phyloP scores from a whole-genome alignment of 2,113 vertebrate species.

The Chroicocephalus ridibundus region DNA sequence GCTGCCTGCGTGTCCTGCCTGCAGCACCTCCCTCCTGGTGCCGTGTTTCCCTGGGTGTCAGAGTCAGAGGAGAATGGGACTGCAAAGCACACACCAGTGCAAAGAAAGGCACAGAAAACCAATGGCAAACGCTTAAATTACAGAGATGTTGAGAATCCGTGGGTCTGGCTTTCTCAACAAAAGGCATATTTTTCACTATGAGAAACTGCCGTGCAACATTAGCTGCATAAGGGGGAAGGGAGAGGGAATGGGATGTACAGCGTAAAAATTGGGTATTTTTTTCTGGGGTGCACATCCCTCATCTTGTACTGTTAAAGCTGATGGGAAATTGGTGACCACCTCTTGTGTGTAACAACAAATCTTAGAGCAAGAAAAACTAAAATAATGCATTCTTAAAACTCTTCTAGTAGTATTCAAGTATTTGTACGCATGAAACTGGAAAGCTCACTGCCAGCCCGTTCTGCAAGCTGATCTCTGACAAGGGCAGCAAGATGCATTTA shows the following conservation, averaged over 20 bases:
- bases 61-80: not conserved
- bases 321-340: not conserved
- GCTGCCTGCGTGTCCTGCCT: accelerated
- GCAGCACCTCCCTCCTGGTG: not conserved
- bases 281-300: not conserved
- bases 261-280: not conserved
- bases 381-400: not conserved
- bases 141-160: not conserved
- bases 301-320: not conserved
- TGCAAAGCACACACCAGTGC: not conserved
- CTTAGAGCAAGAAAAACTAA: not conserved
- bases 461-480: not conserved
- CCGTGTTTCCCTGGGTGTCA: not conserved
- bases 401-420: not conserved
- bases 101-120: not conserved
- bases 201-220: not conserved
- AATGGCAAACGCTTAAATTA: not conserved
- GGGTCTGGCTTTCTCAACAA: not conserved
- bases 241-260: not conserved
- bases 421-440: not conserved
- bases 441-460: not conserved
- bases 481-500: not conserved
- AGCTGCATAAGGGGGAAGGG: accelerated
- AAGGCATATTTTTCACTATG: not conserved
- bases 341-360: not conserved